Evolutionary conservation across 1,140 invertebrate genomes (phyloP).

Genomic region (Formica exsecta): DNA sequence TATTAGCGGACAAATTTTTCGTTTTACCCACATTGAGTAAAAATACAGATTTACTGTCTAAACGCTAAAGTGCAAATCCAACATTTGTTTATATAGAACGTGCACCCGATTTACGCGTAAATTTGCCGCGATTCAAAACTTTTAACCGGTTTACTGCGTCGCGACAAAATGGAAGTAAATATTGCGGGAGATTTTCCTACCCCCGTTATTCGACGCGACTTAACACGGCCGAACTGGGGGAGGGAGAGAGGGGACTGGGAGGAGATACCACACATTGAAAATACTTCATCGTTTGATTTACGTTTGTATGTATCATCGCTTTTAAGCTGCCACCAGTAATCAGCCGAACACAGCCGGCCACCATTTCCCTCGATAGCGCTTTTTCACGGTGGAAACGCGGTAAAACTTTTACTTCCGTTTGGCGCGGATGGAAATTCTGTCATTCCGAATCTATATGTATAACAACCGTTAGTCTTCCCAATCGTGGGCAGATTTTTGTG

Average conservation of each 20-base stretch:
- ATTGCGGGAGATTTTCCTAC: conserved; percentile 57
- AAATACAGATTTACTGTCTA: conserved; percentile 45
- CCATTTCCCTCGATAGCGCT: conserved; percentile 58
- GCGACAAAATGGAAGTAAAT: conserved; percentile 60
- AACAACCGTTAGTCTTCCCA: conserved; percentile 49
- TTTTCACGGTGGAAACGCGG: conserved; percentile 56
- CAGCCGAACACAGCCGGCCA: conserved; percentile 47
- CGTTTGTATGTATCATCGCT: conserved; percentile 62
- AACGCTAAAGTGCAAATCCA: conserved; percentile 43
- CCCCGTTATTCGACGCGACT: conserved; percentile 57
- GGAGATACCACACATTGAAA: conserved; percentile 35
- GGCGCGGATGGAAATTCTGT: conserved; percentile 50
- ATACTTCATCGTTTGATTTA: conserved; percentile 63
- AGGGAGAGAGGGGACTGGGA: no score
- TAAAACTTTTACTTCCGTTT: conserved; percentile 60
- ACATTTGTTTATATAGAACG: conserved; percentile 47
- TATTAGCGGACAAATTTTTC: conserved; percentile 28
- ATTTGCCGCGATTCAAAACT: conserved; percentile 59
- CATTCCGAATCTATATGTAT: conserved; percentile 30
- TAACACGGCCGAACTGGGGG: conserved; percentile 28
- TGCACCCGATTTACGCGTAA: conserved; percentile 43
- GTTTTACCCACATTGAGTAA: background rate
- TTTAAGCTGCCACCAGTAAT: conserved; percentile 63
- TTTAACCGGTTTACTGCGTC: conserved; percentile 53
- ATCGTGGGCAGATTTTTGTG: conserved; percentile 25